These are phyloP conservation scores for Folsomia manolachei DNA, from an alignment of 2,888 invertebrate species.

Conservation along the genomic window DNA sequence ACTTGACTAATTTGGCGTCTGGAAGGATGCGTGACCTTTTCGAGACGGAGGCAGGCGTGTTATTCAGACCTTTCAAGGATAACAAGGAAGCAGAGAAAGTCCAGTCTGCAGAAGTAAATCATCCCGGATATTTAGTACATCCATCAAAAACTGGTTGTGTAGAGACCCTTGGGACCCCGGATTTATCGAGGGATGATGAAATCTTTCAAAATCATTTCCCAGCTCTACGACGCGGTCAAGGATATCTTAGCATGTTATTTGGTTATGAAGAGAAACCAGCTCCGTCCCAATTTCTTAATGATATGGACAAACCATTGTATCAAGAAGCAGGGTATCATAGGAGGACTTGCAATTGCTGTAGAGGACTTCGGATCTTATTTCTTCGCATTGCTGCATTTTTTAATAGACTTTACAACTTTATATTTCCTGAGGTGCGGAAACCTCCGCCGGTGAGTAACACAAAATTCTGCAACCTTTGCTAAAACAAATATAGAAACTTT, in stretches of 20 bases:
- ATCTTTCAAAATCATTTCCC: slow-evolving; percentile 38
- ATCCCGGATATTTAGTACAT: slow-evolving; percentile 24
- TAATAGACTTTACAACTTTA: slow-evolving; percentile 13
- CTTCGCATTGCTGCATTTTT: not conserved
- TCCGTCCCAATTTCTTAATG: slow-evolving; percentile 22
- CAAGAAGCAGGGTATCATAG: not conserved
- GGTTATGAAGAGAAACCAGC: slow-evolving; percentile 32
- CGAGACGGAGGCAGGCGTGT: slow-evolving; percentile 30
- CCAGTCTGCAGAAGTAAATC: slow-evolving; percentile 8
- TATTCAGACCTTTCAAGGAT: slow-evolving; percentile 29
- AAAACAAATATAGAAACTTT: not conserved
- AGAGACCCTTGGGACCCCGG: not conserved
- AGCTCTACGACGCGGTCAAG: slow-evolving; percentile 25
- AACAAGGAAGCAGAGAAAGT: slow-evolving; percentile 26
- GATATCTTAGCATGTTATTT: slow-evolving; percentile 39
- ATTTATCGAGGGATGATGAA: slow-evolving; percentile 31
- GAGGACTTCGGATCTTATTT: not conserved
- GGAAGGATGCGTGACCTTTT: slow-evolving; percentile 41
- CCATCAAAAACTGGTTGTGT: slow-evolving; percentile 25
- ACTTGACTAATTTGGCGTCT: slow-evolving; percentile 30
- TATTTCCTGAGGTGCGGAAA: slow-evolving; percentile 24
- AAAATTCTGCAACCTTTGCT: not conserved
- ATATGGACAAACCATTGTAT: slow-evolving; percentile 33
- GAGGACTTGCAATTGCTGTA: not conserved
- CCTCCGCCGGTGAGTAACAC: slow-evolving; percentile 7